Evolutionary conservation across 2,113 vertebrate genomes (phyloP), one percentile per base, ranked within the genome.

Genomic region (Romanogobio albipinnatus): DNA sequence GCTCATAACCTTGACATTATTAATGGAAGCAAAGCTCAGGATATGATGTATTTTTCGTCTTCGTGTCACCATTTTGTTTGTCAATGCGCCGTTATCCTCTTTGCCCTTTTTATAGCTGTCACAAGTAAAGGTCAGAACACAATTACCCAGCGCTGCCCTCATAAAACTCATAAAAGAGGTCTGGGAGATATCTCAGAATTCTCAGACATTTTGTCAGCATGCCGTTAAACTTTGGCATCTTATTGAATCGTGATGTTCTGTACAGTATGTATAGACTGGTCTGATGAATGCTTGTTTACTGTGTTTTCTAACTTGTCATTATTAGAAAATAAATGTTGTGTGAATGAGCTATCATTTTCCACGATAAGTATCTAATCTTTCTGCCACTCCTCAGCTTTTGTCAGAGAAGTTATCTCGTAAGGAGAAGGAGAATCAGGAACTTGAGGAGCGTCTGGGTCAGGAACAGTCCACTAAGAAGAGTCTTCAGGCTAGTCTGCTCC

Each of bases 341-440:
- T 33, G 6, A 51, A 24, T 76, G 45, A 53, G 24, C 19, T 76
- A 11, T 15, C 59, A 8, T 15, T n/a, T 24, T 61, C 11, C 9
- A 6, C 11, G 14, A 59, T 56, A 10, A 53, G 26, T 33, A 1
- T 81, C 14, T 49, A 39, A 64, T 80, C 9, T 14, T 51, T 82
- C 56, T 74, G 45, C 33, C 22, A 49, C 64, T 76, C 19, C 68
- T 14, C 84, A 99, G 98, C 95, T 73, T 87, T 92, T 98, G 82
- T 92, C 92, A 33, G 96, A 97, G 88, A 98, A 97, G 79, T 90
- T 98, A 51, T 87, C 92, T 83, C 96, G 93, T 85, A 97, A 95
- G 74, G 97, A 97, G 71, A 92, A 94, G 81, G 95, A 96, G 75
- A 95, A 94, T 87, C 94, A 92, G 80, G 94, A 97, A 14, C 89